Conservation (phyloP, 2,113 vertebrate species). For the Petrocephalus zakoni region DNA sequence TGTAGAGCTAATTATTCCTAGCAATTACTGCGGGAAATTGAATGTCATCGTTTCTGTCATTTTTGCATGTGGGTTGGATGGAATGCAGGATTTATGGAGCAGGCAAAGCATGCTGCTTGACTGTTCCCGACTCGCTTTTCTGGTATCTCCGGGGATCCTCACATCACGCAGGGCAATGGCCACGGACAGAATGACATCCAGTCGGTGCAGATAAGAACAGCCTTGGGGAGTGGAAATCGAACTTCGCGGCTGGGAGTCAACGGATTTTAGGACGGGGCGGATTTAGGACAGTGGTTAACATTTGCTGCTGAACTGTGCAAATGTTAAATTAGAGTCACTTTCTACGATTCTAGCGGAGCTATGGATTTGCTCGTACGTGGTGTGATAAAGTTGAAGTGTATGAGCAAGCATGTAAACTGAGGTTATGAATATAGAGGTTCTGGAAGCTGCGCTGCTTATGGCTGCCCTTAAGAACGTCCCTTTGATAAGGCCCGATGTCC, state of each 20-base stretch:
- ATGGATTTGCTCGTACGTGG: neutral
- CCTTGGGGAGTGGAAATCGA: neutral
- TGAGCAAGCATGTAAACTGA: neutral
- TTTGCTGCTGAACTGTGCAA: neutral
- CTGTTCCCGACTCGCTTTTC: neutral
- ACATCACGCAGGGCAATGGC: neutral
- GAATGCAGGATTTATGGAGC: neutral
- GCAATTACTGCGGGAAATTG: neutral
- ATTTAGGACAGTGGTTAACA: constrained; percentile 2
- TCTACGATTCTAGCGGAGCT: neutral
- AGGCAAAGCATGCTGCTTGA: neutral
- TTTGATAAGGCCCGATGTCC: neutral
- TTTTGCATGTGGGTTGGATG: neutral
- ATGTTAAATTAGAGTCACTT: neutral
- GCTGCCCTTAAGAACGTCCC: neutral
- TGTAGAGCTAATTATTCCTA: neutral
- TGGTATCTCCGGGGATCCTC: neutral
- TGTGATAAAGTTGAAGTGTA: neutral
- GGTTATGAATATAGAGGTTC: neutral
- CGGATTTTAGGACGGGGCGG: neutral
- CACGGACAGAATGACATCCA: neutral
- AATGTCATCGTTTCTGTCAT: neutral
- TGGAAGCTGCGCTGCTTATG: neutral
- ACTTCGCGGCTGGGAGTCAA: neutral
- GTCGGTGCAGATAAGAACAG: neutral